These are phyloP conservation scores for Anguilla japonica DNA, from an alignment of 2,113 vertebrate species.

Conservation along the genomic window DNA sequence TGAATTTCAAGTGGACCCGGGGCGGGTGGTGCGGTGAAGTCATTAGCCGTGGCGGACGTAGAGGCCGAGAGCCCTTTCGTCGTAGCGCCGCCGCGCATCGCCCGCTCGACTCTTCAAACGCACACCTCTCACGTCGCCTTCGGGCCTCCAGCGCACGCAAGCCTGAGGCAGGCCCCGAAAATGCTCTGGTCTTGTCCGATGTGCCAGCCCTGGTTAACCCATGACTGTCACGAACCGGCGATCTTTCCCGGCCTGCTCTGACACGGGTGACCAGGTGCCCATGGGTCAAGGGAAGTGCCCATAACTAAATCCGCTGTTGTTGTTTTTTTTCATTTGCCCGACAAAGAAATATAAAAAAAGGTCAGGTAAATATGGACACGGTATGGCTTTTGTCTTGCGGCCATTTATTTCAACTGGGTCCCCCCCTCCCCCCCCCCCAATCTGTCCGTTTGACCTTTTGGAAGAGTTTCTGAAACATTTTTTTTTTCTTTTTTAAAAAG, in stretches of 20 bases:
- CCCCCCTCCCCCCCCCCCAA: slow-evolving; percentile 63
- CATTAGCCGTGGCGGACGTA: slow-evolving; percentile 13
- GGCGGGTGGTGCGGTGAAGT: neutral
- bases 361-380: slow-evolving; percentile 64
- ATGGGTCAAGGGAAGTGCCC: slow-evolving; percentile 27
- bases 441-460: slow-evolving; percentile 71
- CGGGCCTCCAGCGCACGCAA: neutral
- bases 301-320: slow-evolving; percentile 8
- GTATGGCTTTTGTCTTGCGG: slow-evolving; percentile 66
- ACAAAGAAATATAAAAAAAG: slow-evolving; percentile 64
- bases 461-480: slow-evolving; percentile 64
- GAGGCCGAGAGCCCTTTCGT: slow-evolving; percentile 6
- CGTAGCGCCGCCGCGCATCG: neutral
- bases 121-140: neutral
- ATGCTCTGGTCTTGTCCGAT: neutral
- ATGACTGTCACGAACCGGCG: neutral
- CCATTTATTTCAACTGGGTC: slow-evolving; percentile 67
- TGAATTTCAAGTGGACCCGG: neutral
- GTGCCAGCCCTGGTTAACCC: neutral
- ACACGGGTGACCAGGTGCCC: slow-evolving; percentile 6
- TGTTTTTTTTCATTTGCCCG: slow-evolving; percentile 20
- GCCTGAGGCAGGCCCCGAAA: neutral
- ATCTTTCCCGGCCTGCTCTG: neutral
- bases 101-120: neutral
- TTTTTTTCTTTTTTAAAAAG: slow-evolving; percentile 37